Base-by-base conservation (phyloP, 2,888 invertebrate genomes). In the Lasius fuliginosus region DNA sequence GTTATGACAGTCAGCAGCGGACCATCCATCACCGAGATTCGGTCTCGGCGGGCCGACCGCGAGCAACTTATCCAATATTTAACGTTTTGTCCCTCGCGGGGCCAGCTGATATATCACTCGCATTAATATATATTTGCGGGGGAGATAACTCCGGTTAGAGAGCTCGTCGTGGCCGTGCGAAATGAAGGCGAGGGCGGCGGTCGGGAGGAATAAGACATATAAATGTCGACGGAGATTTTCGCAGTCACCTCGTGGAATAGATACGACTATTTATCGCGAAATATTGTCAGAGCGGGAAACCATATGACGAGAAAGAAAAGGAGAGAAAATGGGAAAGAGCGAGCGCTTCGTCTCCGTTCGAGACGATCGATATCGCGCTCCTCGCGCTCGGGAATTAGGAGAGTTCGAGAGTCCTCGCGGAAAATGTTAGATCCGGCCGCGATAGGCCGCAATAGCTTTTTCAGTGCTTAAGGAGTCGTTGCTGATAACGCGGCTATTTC, bases 61-160 rank as follows among this genome's bases (percentile, higher is more conserved):
- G 92, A 93, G 94, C 91, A 94, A 94, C 94, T 94, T 94, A 94
- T 95, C 93, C 93, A 95, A 95, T 94, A 95, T 95, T 94, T 95
- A 95, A 95, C 94, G 94, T 94, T 94, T 94, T 94, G 94, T 95
- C 94, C 95, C 94, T 95, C 91, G 93, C 92, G 94, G 90, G 91
- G 90, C 86, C 85, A 82, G 87, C 93, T 93, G 94, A 95, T 95
- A 95, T 94, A 95, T 94, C 94, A 95, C 94, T 93, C 90, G 93
- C 94, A 94, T 95, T 95, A 94, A 94, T 94, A 95, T 94, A 95
- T 94, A 95, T 94, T 94, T 94, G 94, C 92, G 93, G 94, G 94
- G 93, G 90, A 90, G 90, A 90, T 90, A 90, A 90, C 87, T 90
- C 83, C 73, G 74, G 60, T 64, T 74, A 46, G 67, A 46, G 60